Conservation (phyloP, 2,888 invertebrate genomes). For the Drosophila paucipuncta region DNA sequence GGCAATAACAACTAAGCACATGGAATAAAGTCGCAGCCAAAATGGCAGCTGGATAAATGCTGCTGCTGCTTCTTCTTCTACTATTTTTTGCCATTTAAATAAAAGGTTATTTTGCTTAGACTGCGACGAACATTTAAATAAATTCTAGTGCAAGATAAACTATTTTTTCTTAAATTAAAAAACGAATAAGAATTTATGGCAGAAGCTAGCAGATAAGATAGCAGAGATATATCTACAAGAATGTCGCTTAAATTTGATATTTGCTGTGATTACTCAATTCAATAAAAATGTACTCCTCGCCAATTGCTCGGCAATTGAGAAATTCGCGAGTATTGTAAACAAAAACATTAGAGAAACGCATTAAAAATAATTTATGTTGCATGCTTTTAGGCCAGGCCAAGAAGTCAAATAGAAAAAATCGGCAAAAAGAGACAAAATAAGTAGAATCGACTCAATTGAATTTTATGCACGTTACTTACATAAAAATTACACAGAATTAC, state of each 20-base stretch:
- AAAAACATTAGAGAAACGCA: slow-evolving; percentile 60
- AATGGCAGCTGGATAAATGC: slow-evolving; percentile 5
- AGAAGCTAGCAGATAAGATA: not conserved
- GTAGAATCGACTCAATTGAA: slow-evolving; percentile 53
- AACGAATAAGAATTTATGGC: no score
- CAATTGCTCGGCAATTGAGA: not conserved
- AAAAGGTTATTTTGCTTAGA: slow-evolving; percentile 20
- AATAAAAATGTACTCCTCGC: not conserved
- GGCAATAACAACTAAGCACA: slow-evolving; percentile 15
- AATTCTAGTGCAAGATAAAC: not conserved
- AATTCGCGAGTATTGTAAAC: slow-evolving; percentile 57
- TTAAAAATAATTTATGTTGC: slow-evolving; percentile 73
- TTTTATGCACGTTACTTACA: slow-evolving; percentile 62
- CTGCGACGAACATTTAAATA: slow-evolving; percentile 16
- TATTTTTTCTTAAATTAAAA: not conserved
- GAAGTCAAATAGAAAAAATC: slow-evolving; percentile 16
- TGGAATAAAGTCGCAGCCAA: slow-evolving; percentile 4
- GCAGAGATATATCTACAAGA: not conserved
- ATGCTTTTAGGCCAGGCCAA: slow-evolving; percentile 64
- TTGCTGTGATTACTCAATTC: not conserved
- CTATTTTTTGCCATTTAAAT: slow-evolving; percentile 30
- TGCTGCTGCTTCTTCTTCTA: not conserved
- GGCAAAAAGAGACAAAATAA: not conserved
- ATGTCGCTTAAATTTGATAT: not conserved
- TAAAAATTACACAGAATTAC: slow-evolving; percentile 64